A percentile compares a stretch with the other conserved stretches of the same genome.
These are phyloP conservation scores for Isichthys henryi DNA, from an alignment of 2,113 vertebrate species.

Conservation along the genomic window DNA sequence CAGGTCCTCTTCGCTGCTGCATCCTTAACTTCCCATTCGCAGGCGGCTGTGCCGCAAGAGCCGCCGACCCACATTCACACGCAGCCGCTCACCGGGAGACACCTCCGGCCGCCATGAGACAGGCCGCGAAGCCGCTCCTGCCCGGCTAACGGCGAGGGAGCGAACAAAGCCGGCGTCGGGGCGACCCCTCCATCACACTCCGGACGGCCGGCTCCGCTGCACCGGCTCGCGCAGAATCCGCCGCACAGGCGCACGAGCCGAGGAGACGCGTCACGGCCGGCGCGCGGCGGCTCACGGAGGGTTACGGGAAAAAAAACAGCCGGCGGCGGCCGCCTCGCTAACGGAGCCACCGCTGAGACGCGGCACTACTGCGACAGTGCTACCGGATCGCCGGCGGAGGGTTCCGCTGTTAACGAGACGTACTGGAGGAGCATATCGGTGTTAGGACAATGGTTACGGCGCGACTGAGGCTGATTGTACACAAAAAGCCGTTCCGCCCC, in stretches of 20 bases:
- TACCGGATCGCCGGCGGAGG: background rate
- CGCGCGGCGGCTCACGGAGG: background rate
- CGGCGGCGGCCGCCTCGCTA: background rate
- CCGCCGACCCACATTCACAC: background rate
- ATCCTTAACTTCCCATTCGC: background rate
- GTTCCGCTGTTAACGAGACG: background rate
- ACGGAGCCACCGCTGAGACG: background rate
- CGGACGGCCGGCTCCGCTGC: background rate
- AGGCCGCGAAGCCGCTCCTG: background rate
- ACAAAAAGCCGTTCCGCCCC: conserved; percentile 28
- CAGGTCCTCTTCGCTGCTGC: background rate
- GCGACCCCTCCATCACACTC: background rate
- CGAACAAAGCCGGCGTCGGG: background rate
- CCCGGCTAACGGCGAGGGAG: background rate
- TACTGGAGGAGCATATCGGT: background rate
- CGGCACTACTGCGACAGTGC: background rate
- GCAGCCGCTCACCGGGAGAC: background rate
- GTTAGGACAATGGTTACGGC: background rate
- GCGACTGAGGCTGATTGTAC: background rate
- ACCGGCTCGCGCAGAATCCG: background rate
- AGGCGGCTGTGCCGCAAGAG: background rate
- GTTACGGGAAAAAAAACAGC: background rate
- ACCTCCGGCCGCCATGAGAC: background rate
- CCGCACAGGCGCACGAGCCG: background rate
- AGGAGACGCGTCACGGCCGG: background rate